Evolutionary conservation across 1,140 invertebrate genomes (phyloP).

Genomic region (Phthorimaea operculella): DNA sequence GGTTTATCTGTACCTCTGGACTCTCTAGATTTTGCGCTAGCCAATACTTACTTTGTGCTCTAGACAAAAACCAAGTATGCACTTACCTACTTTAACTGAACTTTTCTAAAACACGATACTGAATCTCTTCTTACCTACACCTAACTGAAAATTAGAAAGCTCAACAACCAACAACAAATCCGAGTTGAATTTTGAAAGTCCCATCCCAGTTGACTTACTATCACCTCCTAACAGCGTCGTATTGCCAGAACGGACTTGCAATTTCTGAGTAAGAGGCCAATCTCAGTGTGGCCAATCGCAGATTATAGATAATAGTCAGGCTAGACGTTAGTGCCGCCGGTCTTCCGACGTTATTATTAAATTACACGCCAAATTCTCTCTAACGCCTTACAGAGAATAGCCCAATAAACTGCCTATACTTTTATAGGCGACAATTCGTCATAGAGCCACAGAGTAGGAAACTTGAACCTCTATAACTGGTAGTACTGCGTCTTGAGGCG

Average conservation of each 20-base stretch:
- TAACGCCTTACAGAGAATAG: conserved; percentile 38
- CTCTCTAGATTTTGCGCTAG: no score
- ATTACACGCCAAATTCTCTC: conserved; percentile 52
- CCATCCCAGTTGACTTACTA: conserved; percentile 18
- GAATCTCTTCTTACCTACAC: no score
- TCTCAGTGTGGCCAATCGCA: conserved; percentile 46
- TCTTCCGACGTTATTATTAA: conserved; percentile 58
- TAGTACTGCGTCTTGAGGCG: neutral
- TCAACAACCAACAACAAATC: neutral
- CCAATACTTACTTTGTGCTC: no score
- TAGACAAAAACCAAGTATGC: no score
- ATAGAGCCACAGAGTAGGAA: conserved; percentile 29
- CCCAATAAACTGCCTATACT: conserved; percentile 31
- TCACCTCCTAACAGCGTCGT: conserved; percentile 26
- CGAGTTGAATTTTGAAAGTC: conserved; percentile 21
- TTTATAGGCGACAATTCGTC: conserved; percentile 42
- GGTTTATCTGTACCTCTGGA: neutral
- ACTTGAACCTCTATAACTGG: neutral
- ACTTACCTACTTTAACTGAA: no score
- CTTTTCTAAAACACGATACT: no score
- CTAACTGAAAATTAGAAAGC: neutral
- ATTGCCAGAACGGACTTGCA: conserved; percentile 15
- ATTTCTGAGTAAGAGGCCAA: conserved; percentile 42
- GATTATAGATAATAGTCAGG: conserved; percentile 52
- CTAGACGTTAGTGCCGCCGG: conserved; percentile 52